These are phyloP conservation scores for Lophotriccus pileatus DNA, from an alignment of 2,797 vertebrate species.

Conservation along the genomic window DNA sequence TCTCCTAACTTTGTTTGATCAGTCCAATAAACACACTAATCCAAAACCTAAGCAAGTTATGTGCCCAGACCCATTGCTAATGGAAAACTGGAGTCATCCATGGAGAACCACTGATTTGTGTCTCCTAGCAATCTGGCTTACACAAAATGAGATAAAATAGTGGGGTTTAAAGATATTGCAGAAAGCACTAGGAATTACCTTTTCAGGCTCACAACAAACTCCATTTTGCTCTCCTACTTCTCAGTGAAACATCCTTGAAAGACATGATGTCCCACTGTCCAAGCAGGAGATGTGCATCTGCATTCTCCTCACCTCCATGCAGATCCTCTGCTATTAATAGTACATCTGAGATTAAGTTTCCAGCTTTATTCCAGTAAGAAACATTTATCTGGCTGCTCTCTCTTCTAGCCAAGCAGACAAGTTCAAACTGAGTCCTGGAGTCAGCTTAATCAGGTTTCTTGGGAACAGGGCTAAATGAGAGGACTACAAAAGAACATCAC, in stretches of 20 bases:
- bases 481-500: neutral
- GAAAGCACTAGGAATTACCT: neutral
- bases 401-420: neutral
- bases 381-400: neutral
- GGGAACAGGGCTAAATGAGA: neutral
- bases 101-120: neutral
- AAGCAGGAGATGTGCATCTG: neutral
- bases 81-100: neutral
- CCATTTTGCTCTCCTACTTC: neutral
- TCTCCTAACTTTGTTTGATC: neutral
- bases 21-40: neutral
- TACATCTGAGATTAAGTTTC: neutral
- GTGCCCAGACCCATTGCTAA: neutral
- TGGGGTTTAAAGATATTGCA: neutral
- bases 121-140: neutral
- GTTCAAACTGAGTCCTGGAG: neutral
- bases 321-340: neutral
- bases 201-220: neutral
- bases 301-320: neutral
- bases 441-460: neutral
- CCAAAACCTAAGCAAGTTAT: neutral
- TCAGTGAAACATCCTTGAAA: neutral
- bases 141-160: neutral
- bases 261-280: neutral
- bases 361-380: neutral